These are phyloP conservation scores for Teleopsis dalmanni DNA, from an alignment of 1,140 invertebrate genomes.

Conservation along the genomic window DNA sequence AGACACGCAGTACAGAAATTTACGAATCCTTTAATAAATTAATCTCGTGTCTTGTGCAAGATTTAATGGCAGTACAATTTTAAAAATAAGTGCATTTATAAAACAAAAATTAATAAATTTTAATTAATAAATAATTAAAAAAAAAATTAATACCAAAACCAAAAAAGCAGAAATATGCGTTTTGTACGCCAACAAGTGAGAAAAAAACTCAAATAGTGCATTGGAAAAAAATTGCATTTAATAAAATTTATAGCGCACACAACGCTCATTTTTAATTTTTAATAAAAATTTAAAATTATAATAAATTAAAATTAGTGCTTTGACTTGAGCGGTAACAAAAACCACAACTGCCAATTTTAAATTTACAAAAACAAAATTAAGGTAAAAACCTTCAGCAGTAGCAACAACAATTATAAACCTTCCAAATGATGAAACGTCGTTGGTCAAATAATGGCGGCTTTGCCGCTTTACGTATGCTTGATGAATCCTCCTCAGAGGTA, in stretches of 20 bases:
- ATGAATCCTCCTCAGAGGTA: conserved; percentile 67
- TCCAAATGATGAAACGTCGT: conserved; percentile 61
- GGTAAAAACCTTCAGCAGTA: background rate
- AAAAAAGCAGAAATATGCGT: conserved; percentile 21
- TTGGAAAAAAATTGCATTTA: conserved; percentile 7
- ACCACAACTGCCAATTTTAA: background rate
- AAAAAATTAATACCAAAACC: no score
- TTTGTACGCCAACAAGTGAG: conserved; percentile 38
- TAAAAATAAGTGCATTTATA: no score
- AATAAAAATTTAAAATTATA: no score
- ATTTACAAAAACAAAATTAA: background rate
- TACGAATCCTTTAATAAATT: no score
- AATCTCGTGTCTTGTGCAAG: no score
- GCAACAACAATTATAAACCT: conserved; percentile 12
- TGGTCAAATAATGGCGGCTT: conserved; percentile 62
- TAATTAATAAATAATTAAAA: no score
- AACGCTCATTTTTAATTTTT: no score
- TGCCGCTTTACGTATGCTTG: conserved; percentile 54
- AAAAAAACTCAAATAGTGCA: conserved; percentile 39
- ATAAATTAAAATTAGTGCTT: no score
- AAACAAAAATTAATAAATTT: no score
- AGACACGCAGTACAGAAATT: no score
- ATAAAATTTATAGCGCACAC: background rate
- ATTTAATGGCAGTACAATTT: no score
- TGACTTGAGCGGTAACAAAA: no score